A percentile compares a stretch with the other conserved stretches of the same genome.
Evolutionary conservation across 2,888 invertebrate species (phyloP).

Genomic region (Sinohyriopsis cumingii): DNA sequence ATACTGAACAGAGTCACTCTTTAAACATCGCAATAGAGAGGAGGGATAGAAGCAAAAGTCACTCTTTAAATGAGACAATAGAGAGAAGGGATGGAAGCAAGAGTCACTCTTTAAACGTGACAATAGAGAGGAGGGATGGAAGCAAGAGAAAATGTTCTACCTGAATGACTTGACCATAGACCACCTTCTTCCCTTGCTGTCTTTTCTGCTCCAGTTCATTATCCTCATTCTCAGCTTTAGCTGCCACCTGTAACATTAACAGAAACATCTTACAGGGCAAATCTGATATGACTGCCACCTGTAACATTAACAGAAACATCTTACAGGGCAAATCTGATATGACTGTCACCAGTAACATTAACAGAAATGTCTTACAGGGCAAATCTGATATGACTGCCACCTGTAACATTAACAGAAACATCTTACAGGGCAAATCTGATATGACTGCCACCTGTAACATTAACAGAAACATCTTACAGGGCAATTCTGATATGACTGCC

Average conservation of each 20-base stretch:
- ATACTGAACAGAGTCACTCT: too few relatives aligned
- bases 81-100: neutral
- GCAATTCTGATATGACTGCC: too few relatives aligned
- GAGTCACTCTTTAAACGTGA: neutral
- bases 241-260: slow-evolving; percentile 55
- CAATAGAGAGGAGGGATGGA: neutral
- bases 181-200: slow-evolving; percentile 66
- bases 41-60: neutral
- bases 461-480: slow-evolving; percentile 6
- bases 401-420: slow-evolving; percentile 39
- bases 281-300: slow-evolving; percentile 47
- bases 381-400: too few relatives aligned
- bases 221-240: slow-evolving; percentile 66
- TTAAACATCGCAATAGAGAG: too few relatives aligned
- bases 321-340: too few relatives aligned
- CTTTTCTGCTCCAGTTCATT: slow-evolving; percentile 67
- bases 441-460: slow-evolving; percentile 59
- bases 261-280: slow-evolving; percentile 1
- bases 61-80: neutral
- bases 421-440: too few relatives aligned
- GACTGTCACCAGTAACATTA: slow-evolving; percentile 57
- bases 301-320: slow-evolving; percentile 19
- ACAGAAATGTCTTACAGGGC: slow-evolving; percentile 4
- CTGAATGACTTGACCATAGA: slow-evolving; percentile 69
- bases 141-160: slow-evolving; percentile 24